Percentiles rank a stretch among this genome's conserved stretches.
Conservation (phyloP, 30 jellyfish, hydroid and myxozoan genomes). For the Aurelia sp. region DNA sequence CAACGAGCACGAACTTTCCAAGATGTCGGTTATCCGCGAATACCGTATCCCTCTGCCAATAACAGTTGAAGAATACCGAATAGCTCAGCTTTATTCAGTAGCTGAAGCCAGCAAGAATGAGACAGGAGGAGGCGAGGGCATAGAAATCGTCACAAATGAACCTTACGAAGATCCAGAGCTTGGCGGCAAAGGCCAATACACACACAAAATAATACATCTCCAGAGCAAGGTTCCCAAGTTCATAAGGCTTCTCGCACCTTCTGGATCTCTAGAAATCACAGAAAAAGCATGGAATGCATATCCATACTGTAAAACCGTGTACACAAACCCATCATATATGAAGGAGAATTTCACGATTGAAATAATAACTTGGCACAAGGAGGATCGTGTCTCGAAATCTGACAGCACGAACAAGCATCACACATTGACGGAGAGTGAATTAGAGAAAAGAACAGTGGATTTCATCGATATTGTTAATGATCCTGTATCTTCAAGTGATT, state of each 20-base stretch:
- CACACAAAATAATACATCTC: constrained; percentile 82
- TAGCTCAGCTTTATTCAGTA: constrained; percentile 97
- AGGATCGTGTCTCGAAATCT: constrained; percentile 71
- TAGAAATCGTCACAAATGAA: constrained; percentile 80
- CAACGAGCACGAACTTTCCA: neutral
- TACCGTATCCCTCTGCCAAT: constrained; percentile 91
- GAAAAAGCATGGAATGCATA: constrained; percentile 99
- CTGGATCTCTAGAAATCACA: constrained; percentile 75
- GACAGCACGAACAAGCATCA: constrained; percentile 74
- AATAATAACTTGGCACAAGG: constrained; percentile 86
- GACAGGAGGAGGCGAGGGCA: constrained; percentile 99
- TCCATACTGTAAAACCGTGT: constrained; percentile 95
- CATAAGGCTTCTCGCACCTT: constrained; percentile 87
- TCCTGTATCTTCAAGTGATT: constrained; percentile 74
- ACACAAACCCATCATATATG: constrained; percentile 83
- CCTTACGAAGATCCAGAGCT: constrained; percentile 73
- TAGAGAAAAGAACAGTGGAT: constrained; percentile 64
- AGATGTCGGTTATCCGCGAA: constrained; percentile 73
- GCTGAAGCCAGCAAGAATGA: constrained; percentile 99
- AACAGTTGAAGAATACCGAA: constrained; percentile 92
- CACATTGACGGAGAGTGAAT: constrained; percentile 56
- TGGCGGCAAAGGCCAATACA: constrained; percentile 94
- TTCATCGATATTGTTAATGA: constrained; percentile 89
- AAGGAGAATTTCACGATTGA: constrained; percentile 75
- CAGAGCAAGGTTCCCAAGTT: constrained; percentile 83